Conservation (phyloP, 2,888 invertebrate genomes). For the Anarsia innoxiella region DNA sequence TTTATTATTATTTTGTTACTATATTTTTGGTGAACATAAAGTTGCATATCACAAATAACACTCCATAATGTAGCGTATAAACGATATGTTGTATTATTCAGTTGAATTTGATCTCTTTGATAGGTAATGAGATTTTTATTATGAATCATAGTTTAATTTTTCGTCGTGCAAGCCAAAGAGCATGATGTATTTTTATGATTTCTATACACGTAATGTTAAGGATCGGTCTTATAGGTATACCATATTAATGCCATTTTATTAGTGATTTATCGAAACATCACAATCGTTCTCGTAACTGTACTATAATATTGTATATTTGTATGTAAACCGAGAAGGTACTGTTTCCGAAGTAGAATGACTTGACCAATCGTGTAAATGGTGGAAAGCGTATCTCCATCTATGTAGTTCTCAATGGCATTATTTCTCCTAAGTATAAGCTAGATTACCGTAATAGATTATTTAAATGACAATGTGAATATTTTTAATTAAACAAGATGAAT, state of each 20-base stretch:
- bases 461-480: constrained; percentile 80
- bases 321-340: constrained; percentile 59
- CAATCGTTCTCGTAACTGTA: constrained; percentile 64
- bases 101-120: constrained; percentile 64
- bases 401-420: constrained; percentile 72
- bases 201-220: constrained; percentile 64
- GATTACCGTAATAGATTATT: constrained; percentile 77
- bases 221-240: constrained; percentile 61
- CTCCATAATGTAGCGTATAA: constrained; percentile 28
- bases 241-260: constrained; percentile 71
- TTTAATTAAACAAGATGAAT: constrained; percentile 79
- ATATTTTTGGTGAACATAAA: constrained; percentile 35
- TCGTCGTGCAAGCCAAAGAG: constrained; percentile 75
- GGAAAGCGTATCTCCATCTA: constrained; percentile 44
- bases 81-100: constrained; percentile 45
- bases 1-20: constrained; percentile 28
- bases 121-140: constrained; percentile 53
- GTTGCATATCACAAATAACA: constrained; percentile 58
- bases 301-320: constrained; percentile 72
- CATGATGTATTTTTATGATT: constrained; percentile 73
- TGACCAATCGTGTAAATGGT: constrained; percentile 68
- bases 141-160: constrained; percentile 51
- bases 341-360: constrained; percentile 63
- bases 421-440: constrained; percentile 72
- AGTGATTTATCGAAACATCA: constrained; percentile 63